These are phyloP conservation scores for Microctenopoma steveboyesi DNA, from an alignment of 2,797 vertebrate species.

Conservation along the genomic window DNA sequence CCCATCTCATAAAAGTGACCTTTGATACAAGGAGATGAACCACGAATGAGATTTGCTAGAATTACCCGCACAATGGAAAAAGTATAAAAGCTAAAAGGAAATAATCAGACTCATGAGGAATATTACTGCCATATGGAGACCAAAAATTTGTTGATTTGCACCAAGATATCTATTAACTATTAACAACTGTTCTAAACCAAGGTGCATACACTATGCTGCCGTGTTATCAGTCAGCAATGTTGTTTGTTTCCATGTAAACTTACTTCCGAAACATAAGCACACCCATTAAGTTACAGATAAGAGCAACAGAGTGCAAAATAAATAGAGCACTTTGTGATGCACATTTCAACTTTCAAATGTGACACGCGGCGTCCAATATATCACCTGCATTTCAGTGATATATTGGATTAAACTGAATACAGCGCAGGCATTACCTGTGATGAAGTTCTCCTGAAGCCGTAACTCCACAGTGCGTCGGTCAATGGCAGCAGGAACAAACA, in stretches of 20 bases:
- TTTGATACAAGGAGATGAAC: constrained; percentile 44
- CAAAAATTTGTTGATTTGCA: constrained; percentile 2
- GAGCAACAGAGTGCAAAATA: background rate
- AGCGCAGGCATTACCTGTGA: constrained; percentile 75
- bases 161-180: constrained; percentile 12
- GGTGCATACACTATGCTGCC: background rate
- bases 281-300: background rate
- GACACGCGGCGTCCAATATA: background rate
- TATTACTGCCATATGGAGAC: background rate
- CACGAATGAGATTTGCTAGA: constrained; percentile 38
- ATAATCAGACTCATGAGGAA: constrained; percentile 2
- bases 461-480: constrained; percentile 90
- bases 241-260: constrained; percentile 7
- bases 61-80: constrained; percentile 28
- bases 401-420: background rate
- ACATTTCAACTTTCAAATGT: background rate
- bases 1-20: constrained; percentile 11
- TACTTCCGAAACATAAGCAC: background rate
- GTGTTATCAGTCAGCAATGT: constrained; percentile 4
- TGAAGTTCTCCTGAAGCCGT: constrained; percentile 90
- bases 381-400: background rate
- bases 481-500: constrained; percentile 90
- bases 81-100: constrained; percentile 17
- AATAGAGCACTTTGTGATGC: background rate
- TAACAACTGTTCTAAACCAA: constrained; percentile 16